Evolutionary conservation across 2,888 invertebrate genomes (phyloP), one percentile per base, ranked within the genome.

Genomic region (Melanotus villosus): DNA sequence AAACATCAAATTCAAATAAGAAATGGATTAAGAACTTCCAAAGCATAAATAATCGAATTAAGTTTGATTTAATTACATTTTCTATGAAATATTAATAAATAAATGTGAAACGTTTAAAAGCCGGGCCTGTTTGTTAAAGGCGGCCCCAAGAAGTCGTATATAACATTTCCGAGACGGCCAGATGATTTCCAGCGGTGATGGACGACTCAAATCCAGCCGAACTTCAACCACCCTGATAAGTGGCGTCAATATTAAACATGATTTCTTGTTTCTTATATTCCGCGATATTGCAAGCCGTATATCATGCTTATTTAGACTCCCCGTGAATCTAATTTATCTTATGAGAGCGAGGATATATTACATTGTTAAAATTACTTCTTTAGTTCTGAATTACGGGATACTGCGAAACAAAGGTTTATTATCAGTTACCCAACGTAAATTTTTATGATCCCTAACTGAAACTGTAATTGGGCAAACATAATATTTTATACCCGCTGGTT

Each of bases 231-330:
- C 74, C 72, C 73, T 80, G 82, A 82, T 82, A 83, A 82, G 81
- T 82, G 82, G 81, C 82, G 81, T 82, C 80, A 81, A 81, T 81
- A 80, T 79, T 83, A 82, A 82, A 83, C 82, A 82, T 81, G 83
- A 82, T 82, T 83, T 83, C 82, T 82, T 82, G 81, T 83, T 82
- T 82, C 82, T 82, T 82, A 81, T 81, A 80, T 81, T 82, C 79
- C 80, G 76, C 79, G 81, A 82, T 82, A 82, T 82, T 82, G 81
- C 80, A 70, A 71, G 65, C 76, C 78, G 78, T 82, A 82, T 78
- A 82, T 82, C 82, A 82, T 76, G 75, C 77, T 80, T 81, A 80
- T 80, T 80, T 81, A 80, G 79, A 77, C 78, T 78, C 76, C 76
- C 78, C 80, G 77, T 77, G 77, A 76, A 72, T 72, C 74, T 78